A percentile compares a stretch with the other conserved stretches of the same genome.
These are phyloP conservation scores for Lepeophtheirus salmonis DNA, from an alignment of 1,140 invertebrate species.

Conservation along the genomic window DNA sequence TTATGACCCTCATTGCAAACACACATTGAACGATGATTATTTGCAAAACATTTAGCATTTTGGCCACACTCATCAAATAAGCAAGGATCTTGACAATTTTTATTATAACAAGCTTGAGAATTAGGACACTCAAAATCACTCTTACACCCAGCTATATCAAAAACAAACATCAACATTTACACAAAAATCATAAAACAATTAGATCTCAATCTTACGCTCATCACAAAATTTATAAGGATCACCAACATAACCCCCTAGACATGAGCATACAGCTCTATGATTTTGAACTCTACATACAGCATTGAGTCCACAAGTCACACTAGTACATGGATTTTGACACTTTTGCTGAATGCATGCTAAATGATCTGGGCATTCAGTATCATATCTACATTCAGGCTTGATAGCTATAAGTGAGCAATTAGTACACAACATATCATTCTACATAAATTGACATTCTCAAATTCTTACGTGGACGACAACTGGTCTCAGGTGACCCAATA, in stretches of 20 bases:
- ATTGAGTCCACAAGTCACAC: slow-evolving; percentile 58
- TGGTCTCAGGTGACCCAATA: slow-evolving; percentile 35
- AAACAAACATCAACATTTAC: slow-evolving; percentile 7
- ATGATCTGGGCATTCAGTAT: slow-evolving; percentile 22
- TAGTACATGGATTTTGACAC: slow-evolving; percentile 54
- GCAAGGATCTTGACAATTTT: slow-evolving; percentile 26
- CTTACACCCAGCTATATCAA: slow-evolving; percentile 5
- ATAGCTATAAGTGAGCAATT: slow-evolving; percentile 15
- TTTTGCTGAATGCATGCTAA: slow-evolving; percentile 44
- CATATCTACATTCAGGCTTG: slow-evolving; percentile 24
- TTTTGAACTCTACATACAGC: slow-evolving; percentile 51
- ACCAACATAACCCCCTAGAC: slow-evolving; percentile 26
- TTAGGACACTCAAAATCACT: slow-evolving; percentile 22
- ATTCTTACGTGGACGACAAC: slow-evolving; percentile 18
- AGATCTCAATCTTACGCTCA: slow-evolving; percentile 31
- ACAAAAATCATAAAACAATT: background rate
- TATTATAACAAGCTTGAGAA: slow-evolving; percentile 22
- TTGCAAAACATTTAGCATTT: slow-evolving; percentile 51
- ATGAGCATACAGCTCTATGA: slow-evolving; percentile 38
- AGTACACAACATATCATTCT: background rate
- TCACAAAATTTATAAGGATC: slow-evolving; percentile 34
- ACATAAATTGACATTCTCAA: background rate
- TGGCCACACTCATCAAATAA: slow-evolving; percentile 40
- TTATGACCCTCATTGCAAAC: slow-evolving; percentile 36
- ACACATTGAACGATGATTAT: slow-evolving; percentile 49